A percentile compares a stretch with the other conserved stretches of the same genome.
phyloP scores from a whole-genome alignment of 2,888 invertebrate species.

The Drosophila fulvimacula region DNA sequence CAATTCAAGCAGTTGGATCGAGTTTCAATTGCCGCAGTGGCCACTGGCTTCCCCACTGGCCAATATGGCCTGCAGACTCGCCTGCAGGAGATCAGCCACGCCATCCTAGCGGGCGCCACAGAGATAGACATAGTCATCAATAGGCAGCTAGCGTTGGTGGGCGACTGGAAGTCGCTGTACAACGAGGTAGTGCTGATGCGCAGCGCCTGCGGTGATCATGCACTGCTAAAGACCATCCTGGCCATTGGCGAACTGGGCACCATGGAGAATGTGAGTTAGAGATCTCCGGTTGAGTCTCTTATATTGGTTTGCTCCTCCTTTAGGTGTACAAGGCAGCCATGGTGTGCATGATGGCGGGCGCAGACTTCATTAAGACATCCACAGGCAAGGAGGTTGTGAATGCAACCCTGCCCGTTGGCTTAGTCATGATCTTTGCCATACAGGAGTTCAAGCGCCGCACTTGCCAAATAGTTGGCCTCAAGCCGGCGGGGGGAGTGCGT shows the following conservation, averaged over 20 bases:
- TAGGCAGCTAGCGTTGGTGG: conserved; percentile 92
- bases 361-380: conserved; percentile 99
- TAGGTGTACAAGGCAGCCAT: conserved; percentile 94
- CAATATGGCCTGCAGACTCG: conserved; percentile 92
- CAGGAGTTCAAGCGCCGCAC: conserved; percentile 90
- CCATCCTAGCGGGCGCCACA: conserved; percentile 92
- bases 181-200: conserved; percentile 93
- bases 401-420: conserved; percentile 95
- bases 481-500: conserved; percentile 99
- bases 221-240: conserved; percentile 96
- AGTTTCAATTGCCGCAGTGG: conserved; percentile 94
- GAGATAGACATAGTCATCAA: conserved; percentile 99
- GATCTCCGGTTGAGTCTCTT: not conserved
- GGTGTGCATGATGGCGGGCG: conserved; percentile 97
- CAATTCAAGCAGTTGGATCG: conserved; percentile 86
- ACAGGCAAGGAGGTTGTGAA: conserved; percentile 98
- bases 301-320: not conserved
- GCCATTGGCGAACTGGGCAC: conserved; percentile 96
- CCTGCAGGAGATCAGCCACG: conserved; percentile 92
- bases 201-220: conserved; percentile 89
- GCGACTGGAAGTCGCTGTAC: conserved; percentile 93
- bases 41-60: conserved; percentile 98
- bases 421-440: conserved; percentile 98
- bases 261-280: conserved; percentile 88
- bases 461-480: conserved; percentile 94